Base-by-base conservation (phyloP, 1,140 invertebrate species). In the Rhopalosiphum maidis region DNA sequence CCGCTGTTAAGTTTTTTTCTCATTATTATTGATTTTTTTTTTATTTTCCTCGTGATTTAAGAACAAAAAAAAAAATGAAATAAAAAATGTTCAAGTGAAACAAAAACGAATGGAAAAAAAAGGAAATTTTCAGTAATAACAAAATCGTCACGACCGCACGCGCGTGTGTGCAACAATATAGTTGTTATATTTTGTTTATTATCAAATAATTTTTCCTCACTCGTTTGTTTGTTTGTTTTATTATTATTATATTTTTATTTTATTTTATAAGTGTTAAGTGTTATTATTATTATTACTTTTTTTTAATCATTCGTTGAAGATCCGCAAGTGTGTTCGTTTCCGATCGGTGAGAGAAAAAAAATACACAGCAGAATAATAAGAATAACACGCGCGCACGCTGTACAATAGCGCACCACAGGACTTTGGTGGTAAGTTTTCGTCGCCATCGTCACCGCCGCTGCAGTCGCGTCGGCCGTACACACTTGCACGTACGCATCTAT, bases 1-100 rank as follows among this genome's bases (percentile, higher is more conserved):
- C 91, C 91, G 91, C 91, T 55, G 91, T 93, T 86, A 85, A 86
- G 91, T 93, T 93, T 93, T 86, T 86, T 35, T 51, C 30, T 77
- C 4, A 22, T 87, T 87, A n/a, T 87, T 48, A n/a, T n/a, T 82
- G 77, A 35, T 82, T 82, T 82, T 82, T 82, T 82, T 82, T 54
- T 55, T 68, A 86, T 18, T 87, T 87, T 48, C 30, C n/a, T 87
- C 25, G 48, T 51, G 37, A 37, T 51, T 35, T 35, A 41, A 85
- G 35, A 25, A 41, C 37, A 48, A 54, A 43, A 22, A 89, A 89
- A 55, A 77, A 35, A 46, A 91, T n/a, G 35, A 43, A 55, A 25
- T 15, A 55, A 60, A 46, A 35, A 22, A 23, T 35, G 48, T 41
- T 37, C 22, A 48, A 88, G 87, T 89, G 35, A 89, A 89, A 54